Percentiles rank a stretch among this genome's conserved stretches.
Conservation (phyloP, 2,888 invertebrate genomes). For the Troglohyphantes excavatus region DNA sequence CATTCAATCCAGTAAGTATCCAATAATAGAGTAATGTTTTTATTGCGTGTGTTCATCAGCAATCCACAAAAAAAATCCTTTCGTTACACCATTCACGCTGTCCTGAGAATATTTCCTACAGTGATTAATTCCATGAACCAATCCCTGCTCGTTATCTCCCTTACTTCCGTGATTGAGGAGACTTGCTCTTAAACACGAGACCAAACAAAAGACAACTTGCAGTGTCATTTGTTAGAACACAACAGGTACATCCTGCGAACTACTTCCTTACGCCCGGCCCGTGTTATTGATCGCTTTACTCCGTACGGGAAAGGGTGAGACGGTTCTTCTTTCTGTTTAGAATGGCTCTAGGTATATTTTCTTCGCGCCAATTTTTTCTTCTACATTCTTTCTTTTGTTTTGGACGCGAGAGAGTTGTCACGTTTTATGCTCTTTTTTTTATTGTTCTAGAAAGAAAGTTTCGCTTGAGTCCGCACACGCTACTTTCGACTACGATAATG, state of each 20-base stretch:
- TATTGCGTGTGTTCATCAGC: too few relatives aligned
- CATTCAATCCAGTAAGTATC: too few relatives aligned
- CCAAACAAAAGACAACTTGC: not conserved
- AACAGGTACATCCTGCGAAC: conserved; percentile 16
- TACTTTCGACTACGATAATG: not conserved
- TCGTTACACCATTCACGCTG: not conserved
- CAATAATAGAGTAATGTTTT: too few relatives aligned
- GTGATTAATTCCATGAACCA: not conserved
- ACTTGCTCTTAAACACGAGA: not conserved
- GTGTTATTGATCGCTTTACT: not conserved
- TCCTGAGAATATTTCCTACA: not conserved
- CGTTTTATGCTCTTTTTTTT: not conserved
- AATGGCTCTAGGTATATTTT: not conserved
- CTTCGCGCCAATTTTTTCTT: not conserved
- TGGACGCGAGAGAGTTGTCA: not conserved
- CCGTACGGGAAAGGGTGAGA: conserved; percentile 8
- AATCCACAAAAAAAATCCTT: not conserved
- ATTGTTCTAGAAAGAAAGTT: not conserved
- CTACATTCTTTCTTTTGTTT: not conserved
- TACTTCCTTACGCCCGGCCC: conserved; percentile 17
- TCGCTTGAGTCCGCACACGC: not conserved
- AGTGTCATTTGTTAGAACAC: not conserved
- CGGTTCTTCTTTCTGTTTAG: not conserved
- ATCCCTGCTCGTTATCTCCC: not conserved
- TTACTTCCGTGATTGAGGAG: not conserved